Evolutionary conservation across 2,888 invertebrate genomes (phyloP).

Genomic region (Ornithoptera priamus): DNA sequence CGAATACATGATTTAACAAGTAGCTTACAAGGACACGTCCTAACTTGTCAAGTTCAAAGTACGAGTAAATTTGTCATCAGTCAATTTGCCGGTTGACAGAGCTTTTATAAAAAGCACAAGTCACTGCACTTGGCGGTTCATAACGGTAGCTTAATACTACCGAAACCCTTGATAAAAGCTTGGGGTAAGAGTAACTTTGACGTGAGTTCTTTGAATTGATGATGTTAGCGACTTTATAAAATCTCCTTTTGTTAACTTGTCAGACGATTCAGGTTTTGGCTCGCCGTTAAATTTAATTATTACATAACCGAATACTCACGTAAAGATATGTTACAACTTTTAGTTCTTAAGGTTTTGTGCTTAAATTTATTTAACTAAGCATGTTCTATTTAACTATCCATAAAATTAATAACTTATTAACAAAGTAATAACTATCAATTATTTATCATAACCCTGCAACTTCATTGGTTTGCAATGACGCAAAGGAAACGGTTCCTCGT

Average conservation of each 20-base stretch:
- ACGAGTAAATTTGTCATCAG: conserved; percentile 16
- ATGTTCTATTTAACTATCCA: no score
- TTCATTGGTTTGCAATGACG: no score
- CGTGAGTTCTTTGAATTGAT: conserved; percentile 4
- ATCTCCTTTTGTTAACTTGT: not conserved
- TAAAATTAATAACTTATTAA: not conserved
- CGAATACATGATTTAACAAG: not conserved
- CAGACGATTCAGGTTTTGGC: not conserved
- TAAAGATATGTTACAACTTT: no score
- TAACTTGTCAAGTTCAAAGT: conserved; percentile 37
- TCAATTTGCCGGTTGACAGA: conserved; percentile 10
- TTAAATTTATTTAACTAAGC: no score
- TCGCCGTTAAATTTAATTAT: no score
- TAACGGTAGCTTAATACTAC: conserved; percentile 1
- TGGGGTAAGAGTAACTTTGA: not conserved
- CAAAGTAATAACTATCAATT: not conserved
- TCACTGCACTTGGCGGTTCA: conserved; percentile 11
- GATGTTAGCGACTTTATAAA: not conserved
- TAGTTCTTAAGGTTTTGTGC: no score
- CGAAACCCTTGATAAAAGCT: not conserved
- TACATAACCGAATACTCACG: no score
- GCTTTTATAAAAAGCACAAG: conserved; percentile 12
- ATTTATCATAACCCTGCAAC: not conserved
- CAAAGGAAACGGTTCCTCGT: no score
- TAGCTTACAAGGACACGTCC: not conserved